A percentile compares a stretch with the other conserved stretches of the same genome.
Conservation (phyloP, 2,888 invertebrate genomes). For the Protophormia terraenovae region DNA sequence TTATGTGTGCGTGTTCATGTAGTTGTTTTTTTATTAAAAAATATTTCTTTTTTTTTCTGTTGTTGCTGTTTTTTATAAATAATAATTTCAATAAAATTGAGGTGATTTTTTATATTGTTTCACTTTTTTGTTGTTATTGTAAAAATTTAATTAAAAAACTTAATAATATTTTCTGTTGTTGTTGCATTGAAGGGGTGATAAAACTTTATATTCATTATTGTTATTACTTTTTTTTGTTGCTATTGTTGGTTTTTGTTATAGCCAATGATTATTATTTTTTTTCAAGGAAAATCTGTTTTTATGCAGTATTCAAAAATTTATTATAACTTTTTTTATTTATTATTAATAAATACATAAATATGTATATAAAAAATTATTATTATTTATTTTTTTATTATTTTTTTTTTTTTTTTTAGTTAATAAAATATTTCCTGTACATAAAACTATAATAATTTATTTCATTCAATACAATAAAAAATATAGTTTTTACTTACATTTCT, state of each 20-base stretch:
- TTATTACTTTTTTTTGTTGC: slow-evolving; percentile 34
- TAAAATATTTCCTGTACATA: slow-evolving; percentile 27
- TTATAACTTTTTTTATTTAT: slow-evolving; percentile 25
- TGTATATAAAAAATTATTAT: not conserved
- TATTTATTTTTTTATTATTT: not conserved
- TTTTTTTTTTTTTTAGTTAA: slow-evolving; percentile 8
- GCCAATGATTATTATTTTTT: slow-evolving; percentile 45
- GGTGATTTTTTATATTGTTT: slow-evolving; percentile 64
- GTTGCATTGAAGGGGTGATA: slow-evolving; percentile 49
- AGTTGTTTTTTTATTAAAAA: slow-evolving; percentile 36
- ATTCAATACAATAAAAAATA: not conserved
- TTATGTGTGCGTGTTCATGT: slow-evolving; percentile 34
- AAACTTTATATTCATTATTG: slow-evolving; percentile 61
- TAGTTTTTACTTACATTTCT: not conserved
- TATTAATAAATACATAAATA: slow-evolving; percentile 19
- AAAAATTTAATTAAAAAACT: slow-evolving; percentile 63
- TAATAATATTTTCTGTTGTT: slow-evolving; percentile 44
- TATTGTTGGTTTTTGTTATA: slow-evolving; percentile 43
- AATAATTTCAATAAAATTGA: slow-evolving; percentile 67
- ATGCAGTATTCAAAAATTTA: not conserved
- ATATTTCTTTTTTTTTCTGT: slow-evolving; percentile 28
- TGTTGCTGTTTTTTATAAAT: slow-evolving; percentile 24
- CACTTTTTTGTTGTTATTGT: slow-evolving; percentile 54
- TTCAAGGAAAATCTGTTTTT: slow-evolving; percentile 61
- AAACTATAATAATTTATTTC: not conserved